Evolutionary conservation across 2,888 invertebrate genomes (phyloP), one percentile per base, ranked within the genome.

Genomic region (Opisthograptis luteolata): DNA sequence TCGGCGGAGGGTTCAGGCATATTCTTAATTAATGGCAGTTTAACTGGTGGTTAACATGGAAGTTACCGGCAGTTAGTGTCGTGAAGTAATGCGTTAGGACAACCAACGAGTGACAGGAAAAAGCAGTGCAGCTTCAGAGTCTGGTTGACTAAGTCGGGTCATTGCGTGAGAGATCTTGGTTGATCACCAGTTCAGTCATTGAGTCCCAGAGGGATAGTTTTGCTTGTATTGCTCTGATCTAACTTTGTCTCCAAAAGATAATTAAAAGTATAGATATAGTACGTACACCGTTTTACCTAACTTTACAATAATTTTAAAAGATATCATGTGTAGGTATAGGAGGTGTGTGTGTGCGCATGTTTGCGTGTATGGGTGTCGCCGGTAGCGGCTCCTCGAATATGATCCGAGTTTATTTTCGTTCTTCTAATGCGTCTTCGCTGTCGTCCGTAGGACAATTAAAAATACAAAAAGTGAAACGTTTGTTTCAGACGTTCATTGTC

Each of bases 401-500:
- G 89, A 89, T 89, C 81, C 73, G 71, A 73, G 85, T 83, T 86
- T 89, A 90, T 90, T 90, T 90, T 83, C 76, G 90, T 85, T 81
- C 81, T 79, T 87, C 88, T 88, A 90, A 90, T 89, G 90, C 79
- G 84, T 81, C 80, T 86, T 83, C 84, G 79, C 79, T 85, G 87
- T 86, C 88, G 85, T 70, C 78, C 85, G 80, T 86, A 84, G 83
- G 81, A 88, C 90, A 90, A 90, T 90, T 90, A 89, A 90, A 90
- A 90, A 90, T 87, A 90, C 85, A 89, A 89, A 89, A 88, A 89
- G 81, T 85, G 80, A 79, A 83, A 77, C 86, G 83, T 85, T 88
- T 82, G 87, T 88, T 89, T 87, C 87, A 90, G 89, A 87, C 90
- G 84, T 88, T 89, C 90, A 90, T 90, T 90, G 90, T 90, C 90